phyloP scores from a whole-genome alignment of 2,797 vertebrate species.

The Megaceryle alcyon region DNA sequence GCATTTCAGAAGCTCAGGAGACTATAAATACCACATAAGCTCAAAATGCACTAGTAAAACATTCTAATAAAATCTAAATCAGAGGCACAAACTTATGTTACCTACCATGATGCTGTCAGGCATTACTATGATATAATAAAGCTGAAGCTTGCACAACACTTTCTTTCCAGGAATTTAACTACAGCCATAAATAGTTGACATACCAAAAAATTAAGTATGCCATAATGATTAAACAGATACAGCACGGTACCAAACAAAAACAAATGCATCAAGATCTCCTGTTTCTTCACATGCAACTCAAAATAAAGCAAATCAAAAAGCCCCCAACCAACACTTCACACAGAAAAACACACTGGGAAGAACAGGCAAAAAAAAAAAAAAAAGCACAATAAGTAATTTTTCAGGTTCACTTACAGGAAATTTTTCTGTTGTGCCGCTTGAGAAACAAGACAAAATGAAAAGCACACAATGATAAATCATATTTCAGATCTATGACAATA shows the following conservation, averaged over 20 bases:
- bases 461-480: constrained; percentile 67
- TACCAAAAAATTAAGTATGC: background rate
- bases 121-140: background rate
- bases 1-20: background rate
- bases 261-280: background rate
- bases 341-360: constrained; percentile 6
- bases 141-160: background rate
- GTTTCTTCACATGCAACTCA: constrained; percentile 51
- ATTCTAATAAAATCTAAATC: background rate
- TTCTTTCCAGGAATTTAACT: background rate
- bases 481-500: background rate
- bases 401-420: constrained; percentile 78
- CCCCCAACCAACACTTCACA: constrained; percentile 12
- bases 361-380: background rate
- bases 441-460: constrained; percentile 71
- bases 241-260: constrained; percentile 35
- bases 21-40: background rate
- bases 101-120: background rate
- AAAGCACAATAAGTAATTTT: constrained; percentile 41
- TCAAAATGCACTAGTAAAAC: constrained; percentile 1
- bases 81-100: background rate
- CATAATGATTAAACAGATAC: constrained; percentile 19
- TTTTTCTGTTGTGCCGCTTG: constrained; percentile 76
- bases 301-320: background rate
- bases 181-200: background rate